Base-by-base conservation (phyloP, 2,888 invertebrate species). In the Eutolmus rufibarbis region DNA sequence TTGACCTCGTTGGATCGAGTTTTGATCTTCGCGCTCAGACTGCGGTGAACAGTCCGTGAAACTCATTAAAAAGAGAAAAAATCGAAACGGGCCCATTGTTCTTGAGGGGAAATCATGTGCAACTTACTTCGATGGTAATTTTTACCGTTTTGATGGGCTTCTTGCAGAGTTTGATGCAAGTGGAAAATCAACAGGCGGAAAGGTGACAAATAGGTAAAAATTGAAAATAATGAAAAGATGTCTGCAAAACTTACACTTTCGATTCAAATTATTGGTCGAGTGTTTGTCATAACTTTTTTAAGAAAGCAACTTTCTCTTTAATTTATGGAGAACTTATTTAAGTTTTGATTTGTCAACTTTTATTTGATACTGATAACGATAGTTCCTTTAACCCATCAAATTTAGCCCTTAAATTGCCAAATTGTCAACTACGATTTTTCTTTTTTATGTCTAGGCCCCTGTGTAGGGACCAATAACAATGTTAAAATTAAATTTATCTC, bases 41-140 rank as follows among this genome's bases (percentile, higher is more conserved):
- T 28, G 57, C 23, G 19, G 37, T 82, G 57, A 79, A 79, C 51
- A 79, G 57, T 23, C 37, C 57, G 82, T 66, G 82, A 34, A 57
- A 82, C 37, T 19, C 28, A 16, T 56, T 37, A 51, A 82, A 82
- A 56, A 82, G 56, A 56, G 16, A 43, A 82, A 66, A 66, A 19
- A 12, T 19, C 28, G 28, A 28, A 66, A 66, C 66, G 66, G 66
- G 66, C 66, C 82, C 82, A 82, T 82, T 82, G 82, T 82, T 82
- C 82, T 82, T 9, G 23, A 19, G 23, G 66, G 23, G 66, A 66
- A 66, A 23, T 66, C 66, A 66, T 66, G 66, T 57, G 37, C 82
- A 82, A 82, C n/a, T 66, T 23, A 40, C 37, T 34, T 19, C 14
- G 66, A 66, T 66, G 28, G 66, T 66, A 66, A 28, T 66, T 66